Conservation (phyloP, 2,113 vertebrate genomes). For the Hucho hucho region DNA sequence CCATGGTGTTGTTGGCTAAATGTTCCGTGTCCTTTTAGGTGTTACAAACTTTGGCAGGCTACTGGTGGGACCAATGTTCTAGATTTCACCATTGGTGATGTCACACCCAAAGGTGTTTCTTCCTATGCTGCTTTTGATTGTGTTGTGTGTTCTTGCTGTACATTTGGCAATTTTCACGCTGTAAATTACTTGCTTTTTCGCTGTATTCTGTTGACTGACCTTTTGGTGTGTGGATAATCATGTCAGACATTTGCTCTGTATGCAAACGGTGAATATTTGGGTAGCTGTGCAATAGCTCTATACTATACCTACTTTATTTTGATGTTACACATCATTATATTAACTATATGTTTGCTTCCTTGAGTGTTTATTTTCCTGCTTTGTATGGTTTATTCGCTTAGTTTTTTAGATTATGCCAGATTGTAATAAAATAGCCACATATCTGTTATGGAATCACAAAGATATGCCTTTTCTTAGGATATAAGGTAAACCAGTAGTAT, state of each 20-base stretch:
- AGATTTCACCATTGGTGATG: too few relatives aligned
- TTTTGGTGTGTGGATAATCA: constrained; percentile 38
- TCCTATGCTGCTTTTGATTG: constrained; percentile 39
- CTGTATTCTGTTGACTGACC: constrained; percentile 19
- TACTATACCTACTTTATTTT: constrained; percentile 47
- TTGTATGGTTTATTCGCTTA: constrained; percentile 36
- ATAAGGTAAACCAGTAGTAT: constrained; percentile 27
- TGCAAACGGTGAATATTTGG: constrained; percentile 69
- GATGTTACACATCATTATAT: constrained; percentile 64
- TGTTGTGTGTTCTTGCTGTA: constrained; percentile 54
- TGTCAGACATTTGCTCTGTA: constrained; percentile 63
- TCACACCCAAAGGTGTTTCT: constrained; percentile 13
- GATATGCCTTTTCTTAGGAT: constrained; percentile 46
- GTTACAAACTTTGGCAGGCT: constrained; percentile 75
- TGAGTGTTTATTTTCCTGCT: constrained; percentile 40
- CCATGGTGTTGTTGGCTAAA: constrained; percentile 52
- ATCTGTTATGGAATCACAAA: constrained; percentile 35
- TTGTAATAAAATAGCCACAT: constrained; percentile 40
- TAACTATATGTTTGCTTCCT: constrained; percentile 30
- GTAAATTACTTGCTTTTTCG: constrained; percentile 63
- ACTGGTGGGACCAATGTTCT: constrained; percentile 54
- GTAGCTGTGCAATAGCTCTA: constrained; percentile 77
- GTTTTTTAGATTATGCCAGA: constrained; percentile 33
- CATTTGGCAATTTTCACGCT: constrained; percentile 62
- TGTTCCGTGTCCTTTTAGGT: constrained; percentile 40